Conservation (phyloP, 2,797 vertebrate species). For the Gadopsis bispinosus region DNA sequence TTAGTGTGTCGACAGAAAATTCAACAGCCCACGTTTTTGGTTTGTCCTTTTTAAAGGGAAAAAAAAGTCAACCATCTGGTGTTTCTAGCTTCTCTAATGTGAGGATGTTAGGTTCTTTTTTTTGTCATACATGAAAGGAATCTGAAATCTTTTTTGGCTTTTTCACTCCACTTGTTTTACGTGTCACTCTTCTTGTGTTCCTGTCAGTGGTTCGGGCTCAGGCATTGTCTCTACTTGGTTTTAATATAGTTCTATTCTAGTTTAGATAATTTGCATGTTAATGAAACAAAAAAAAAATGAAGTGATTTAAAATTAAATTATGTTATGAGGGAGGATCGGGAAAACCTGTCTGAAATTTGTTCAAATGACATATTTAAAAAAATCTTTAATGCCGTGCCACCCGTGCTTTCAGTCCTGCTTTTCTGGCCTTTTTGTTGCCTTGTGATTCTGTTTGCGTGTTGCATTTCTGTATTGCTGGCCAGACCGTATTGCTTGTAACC, state of each 20-base stretch:
- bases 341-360: background rate
- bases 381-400: background rate
- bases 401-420: background rate
- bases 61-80: background rate
- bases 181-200: background rate
- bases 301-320: background rate
- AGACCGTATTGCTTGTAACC: background rate
- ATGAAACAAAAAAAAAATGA: background rate
- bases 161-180: background rate
- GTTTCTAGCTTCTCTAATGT: background rate
- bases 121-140: background rate
- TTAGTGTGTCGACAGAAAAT: background rate
- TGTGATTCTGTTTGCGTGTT: background rate
- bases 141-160: background rate
- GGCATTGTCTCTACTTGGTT: background rate
- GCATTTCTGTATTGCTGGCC: background rate
- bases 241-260: no score
- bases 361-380: background rate
- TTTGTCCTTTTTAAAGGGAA: background rate
- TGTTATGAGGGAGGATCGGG: no score
- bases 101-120: background rate
- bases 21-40: no score
- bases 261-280: background rate
- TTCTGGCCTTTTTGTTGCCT: background rate
- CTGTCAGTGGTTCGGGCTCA: background rate